These are phyloP conservation scores for Paralinhomoeus sp. DNA, from an alignment of 2,888 invertebrate species.

Conservation along the genomic window DNA sequence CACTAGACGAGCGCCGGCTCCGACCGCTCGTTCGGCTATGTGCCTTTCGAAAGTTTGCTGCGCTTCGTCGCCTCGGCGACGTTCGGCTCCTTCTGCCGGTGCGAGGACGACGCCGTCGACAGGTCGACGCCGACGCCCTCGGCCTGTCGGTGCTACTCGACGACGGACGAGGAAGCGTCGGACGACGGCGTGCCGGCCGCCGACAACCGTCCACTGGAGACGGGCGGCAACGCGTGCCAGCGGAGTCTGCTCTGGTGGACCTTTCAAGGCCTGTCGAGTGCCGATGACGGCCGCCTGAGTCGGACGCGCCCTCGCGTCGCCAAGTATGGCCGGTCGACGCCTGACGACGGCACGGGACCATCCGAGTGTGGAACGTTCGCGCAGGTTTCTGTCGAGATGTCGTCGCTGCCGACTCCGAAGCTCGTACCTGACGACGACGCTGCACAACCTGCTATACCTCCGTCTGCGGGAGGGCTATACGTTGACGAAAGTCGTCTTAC, in stretches of 20 bases:
- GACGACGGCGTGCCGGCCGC: not conserved
- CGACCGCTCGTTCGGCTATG: no score
- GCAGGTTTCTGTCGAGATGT: not conserved
- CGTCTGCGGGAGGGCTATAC: constrained; percentile 52
- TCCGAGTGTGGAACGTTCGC: not conserved
- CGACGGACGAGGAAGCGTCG: constrained; percentile 2
- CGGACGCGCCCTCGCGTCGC: no score
- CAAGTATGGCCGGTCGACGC: no score
- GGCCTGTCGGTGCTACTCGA: not conserved
- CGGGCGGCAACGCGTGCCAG: constrained; percentile 35
- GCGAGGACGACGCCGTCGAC: not conserved
- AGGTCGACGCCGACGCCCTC: no score
- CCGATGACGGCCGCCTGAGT: no score
- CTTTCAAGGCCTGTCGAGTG: no score
- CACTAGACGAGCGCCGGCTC: constrained; percentile 25
- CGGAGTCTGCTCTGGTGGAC: constrained; percentile 39
- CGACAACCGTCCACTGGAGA: no score
- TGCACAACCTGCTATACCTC: constrained; percentile 40
- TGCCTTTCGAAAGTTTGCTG: constrained; percentile 49
- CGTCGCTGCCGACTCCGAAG: not conserved
- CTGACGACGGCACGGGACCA: no score
- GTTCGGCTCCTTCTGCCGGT: constrained; percentile 38
- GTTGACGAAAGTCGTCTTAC: constrained; percentile 30
- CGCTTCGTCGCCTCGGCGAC: constrained; percentile 51
- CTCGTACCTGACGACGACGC: no score